Conservation (phyloP, 2,888 invertebrate species). For the Catocala nupta region DNA sequence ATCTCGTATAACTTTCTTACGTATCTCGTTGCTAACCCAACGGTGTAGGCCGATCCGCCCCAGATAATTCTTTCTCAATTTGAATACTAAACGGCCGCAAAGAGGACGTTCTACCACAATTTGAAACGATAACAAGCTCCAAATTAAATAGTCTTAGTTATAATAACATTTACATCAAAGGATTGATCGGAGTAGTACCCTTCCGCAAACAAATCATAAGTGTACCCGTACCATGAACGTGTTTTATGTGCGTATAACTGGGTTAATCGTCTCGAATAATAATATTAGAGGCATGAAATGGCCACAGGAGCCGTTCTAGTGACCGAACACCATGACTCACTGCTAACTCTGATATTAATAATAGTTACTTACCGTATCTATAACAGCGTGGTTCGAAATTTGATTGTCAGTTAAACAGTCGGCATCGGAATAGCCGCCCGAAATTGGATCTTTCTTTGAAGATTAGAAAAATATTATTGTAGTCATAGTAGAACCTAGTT, state of each 20-base stretch:
- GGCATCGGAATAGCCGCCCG: conserved; percentile 29
- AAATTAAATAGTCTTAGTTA: conserved; percentile 6
- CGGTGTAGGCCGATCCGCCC: background rate
- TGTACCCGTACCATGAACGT: conserved; percentile 52
- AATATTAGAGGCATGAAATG: conserved; percentile 64
- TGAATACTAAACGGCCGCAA: background rate
- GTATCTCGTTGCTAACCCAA: background rate
- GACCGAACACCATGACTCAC: conserved; percentile 71
- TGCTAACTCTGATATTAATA: conserved; percentile 60
- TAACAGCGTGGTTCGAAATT: conserved; percentile 4
- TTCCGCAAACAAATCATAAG: conserved; percentile 70
- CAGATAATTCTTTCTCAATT: background rate
- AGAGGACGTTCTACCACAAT: background rate
- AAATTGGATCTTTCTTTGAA: conserved; percentile 17
- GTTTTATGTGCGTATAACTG: conserved; percentile 67
- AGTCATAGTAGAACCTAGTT: conserved; percentile 26
- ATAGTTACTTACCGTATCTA: conserved; percentile 27
- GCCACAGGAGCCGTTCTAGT: conserved; percentile 64
- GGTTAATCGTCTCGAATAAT: conserved; percentile 78
- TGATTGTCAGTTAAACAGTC: conserved; percentile 31
- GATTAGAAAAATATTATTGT: conserved; percentile 28
- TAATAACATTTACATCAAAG: conserved; percentile 21
- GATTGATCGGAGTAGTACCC: conserved; percentile 34
- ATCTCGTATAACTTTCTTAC: background rate
- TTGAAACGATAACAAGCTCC: conserved; percentile 3